These are phyloP conservation scores for Limulus polyphemus DNA, from an alignment of 2,888 invertebrate genomes.

Conservation along the genomic window DNA sequence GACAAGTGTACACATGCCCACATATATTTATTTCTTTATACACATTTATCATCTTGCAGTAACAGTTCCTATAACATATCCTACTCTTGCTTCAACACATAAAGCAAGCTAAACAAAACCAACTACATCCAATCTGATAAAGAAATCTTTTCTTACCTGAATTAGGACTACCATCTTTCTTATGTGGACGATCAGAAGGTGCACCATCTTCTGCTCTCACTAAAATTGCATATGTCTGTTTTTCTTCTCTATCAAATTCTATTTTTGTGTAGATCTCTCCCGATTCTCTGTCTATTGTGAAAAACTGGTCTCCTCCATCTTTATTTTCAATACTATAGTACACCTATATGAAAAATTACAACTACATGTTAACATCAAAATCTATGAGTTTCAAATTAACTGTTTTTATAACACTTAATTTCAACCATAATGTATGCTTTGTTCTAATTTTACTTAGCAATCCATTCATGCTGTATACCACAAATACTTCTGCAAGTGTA, in stretches of 20 bases:
- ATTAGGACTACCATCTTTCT: slow-evolving; percentile 80
- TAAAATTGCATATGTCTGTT: slow-evolving; percentile 93
- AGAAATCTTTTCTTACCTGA: slow-evolving; percentile 54
- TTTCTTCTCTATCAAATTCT: slow-evolving; percentile 85
- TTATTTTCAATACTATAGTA: slow-evolving; percentile 86
- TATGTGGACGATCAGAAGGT: slow-evolving; percentile 83
- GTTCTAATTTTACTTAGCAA: too few species aligned
- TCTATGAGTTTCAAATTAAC: too few species aligned
- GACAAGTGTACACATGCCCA: background rate
- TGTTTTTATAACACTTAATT: too few species aligned
- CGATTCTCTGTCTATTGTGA: slow-evolving; percentile 88
- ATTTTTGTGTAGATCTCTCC: slow-evolving; percentile 91
- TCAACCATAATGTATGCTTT: too few species aligned
- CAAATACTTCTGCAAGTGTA: too few species aligned
- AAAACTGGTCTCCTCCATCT: slow-evolving; percentile 78
- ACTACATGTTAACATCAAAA: background rate
- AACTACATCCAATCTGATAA: background rate
- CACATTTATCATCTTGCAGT: background rate
- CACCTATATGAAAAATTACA: slow-evolving; percentile 48
- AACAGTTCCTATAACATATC: background rate
- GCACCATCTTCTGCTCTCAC: slow-evolving; percentile 94
- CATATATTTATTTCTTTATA: background rate
- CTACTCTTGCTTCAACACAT: background rate
- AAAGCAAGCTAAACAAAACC: background rate
- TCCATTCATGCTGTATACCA: too few species aligned